These are phyloP conservation scores for Leptothorax acervorum DNA, from an alignment of 2,888 invertebrate genomes.

Conservation along the genomic window DNA sequence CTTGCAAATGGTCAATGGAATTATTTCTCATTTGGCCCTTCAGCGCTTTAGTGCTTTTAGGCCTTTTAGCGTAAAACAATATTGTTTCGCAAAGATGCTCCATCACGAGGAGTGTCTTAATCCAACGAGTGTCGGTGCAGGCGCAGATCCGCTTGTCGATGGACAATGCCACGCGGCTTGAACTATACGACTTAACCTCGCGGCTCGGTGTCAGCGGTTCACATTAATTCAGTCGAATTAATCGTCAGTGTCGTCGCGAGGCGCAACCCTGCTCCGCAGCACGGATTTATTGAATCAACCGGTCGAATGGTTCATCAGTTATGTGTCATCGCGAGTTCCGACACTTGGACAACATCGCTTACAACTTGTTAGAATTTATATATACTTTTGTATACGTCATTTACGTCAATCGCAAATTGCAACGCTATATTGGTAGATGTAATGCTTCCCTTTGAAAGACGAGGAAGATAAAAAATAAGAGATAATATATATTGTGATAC, in stretches of 20 bases:
- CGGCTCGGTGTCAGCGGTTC: slow-evolving; percentile 81
- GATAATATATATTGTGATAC: too few relatives aligned
- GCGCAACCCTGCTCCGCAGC: slow-evolving; percentile 80
- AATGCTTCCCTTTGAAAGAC: background rate
- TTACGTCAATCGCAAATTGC: background rate
- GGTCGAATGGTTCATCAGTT: slow-evolving; percentile 83
- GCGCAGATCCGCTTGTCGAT: slow-evolving; percentile 39
- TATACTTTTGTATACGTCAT: background rate
- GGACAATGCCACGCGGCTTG: slow-evolving; percentile 50
- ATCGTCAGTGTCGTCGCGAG: slow-evolving; percentile 80
- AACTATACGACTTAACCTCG: slow-evolving; percentile 76
- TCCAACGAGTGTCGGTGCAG: background rate
- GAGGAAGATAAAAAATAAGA: background rate
- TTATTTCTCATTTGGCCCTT: background rate
- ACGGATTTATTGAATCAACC: slow-evolving; percentile 85
- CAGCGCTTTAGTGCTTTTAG: too few relatives aligned
- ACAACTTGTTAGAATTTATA: slow-evolving; percentile 18
- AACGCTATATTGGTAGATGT: background rate
- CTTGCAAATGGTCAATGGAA: background rate
- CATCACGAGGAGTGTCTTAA: too few relatives aligned
- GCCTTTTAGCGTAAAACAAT: background rate
- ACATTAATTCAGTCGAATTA: slow-evolving; percentile 84
- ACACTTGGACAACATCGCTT: slow-evolving; percentile 7
- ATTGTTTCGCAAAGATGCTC: background rate
- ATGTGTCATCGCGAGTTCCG: slow-evolving; percentile 78